Percentiles rank a stretch among this genome's conserved stretches.
These are phyloP conservation scores for Melinaea marsaeus DNA, from an alignment of 2,888 invertebrate species.

Conservation along the genomic window DNA sequence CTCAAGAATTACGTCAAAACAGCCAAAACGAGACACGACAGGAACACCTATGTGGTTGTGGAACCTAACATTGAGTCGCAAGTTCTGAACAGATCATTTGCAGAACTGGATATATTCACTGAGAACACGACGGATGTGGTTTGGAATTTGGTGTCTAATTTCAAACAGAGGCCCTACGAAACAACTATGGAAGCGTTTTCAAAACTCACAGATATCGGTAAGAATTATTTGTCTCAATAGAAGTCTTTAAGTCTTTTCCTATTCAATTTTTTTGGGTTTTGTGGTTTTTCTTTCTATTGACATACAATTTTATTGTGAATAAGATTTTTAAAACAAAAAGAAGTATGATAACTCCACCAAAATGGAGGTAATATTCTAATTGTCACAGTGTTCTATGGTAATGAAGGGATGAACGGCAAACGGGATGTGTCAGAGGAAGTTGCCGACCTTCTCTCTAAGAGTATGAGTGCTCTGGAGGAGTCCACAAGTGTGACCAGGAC, in stretches of 20 bases:
- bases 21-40: constrained; percentile 84
- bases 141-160: constrained; percentile 77
- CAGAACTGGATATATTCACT: constrained; percentile 89
- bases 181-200: constrained; percentile 91
- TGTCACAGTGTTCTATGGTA: constrained; percentile 78
- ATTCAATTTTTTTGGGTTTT: background rate
- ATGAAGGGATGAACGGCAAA: constrained; percentile 73
- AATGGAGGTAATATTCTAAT: too few relatives aligned
- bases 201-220: constrained; percentile 88
- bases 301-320: too few relatives aligned
- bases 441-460: constrained; percentile 79
- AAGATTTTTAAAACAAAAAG: too few relatives aligned
- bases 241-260: too few relatives aligned
- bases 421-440: constrained; percentile 80
- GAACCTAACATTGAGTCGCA: constrained; percentile 80
- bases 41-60: constrained; percentile 79
- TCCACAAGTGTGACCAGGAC: constrained; percentile 68
- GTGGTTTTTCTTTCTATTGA: background rate
- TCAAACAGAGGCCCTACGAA: constrained; percentile 84
- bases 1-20: constrained; percentile 81
- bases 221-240: constrained; percentile 32
- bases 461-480: constrained; percentile 70
- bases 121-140: constrained; percentile 82
- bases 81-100: constrained; percentile 90
- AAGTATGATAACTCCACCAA: too few relatives aligned